phyloP scores from a whole-genome alignment of 1,140 invertebrate species.

The Drosophila pseudoananassae region DNA sequence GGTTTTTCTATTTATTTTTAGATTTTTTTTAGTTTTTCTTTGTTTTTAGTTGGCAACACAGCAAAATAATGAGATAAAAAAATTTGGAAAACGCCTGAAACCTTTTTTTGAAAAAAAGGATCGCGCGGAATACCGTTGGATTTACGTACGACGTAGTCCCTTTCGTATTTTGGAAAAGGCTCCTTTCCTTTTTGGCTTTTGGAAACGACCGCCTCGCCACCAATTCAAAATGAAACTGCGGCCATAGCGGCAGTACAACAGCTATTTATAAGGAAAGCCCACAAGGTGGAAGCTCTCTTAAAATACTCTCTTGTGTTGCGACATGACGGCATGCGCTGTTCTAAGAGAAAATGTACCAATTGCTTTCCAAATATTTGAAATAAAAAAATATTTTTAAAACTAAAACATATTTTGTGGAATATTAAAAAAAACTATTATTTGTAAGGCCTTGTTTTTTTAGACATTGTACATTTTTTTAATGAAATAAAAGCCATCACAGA shows the following conservation, averaged over 20 bases:
- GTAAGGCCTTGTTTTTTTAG: too few relatives aligned
- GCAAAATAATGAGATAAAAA: conserved; percentile 3
- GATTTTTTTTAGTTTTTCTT: not conserved
- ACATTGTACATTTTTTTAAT: too few relatives aligned
- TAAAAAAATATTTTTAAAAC: too few relatives aligned
- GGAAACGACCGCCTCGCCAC: not conserved
- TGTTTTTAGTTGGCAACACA: not conserved
- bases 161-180: not conserved
- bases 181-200: not conserved
- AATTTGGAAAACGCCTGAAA: not conserved
- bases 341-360: not conserved
- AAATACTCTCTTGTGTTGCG: not conserved
- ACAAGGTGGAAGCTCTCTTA: not conserved
- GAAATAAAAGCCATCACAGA: too few relatives aligned
- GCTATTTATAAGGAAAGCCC: conserved; percentile 1
- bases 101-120: not conserved
- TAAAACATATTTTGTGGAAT: too few relatives aligned
- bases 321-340: not conserved
- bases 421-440: too few relatives aligned
- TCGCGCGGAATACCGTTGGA: not conserved
- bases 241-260: not conserved
- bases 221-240: not conserved
- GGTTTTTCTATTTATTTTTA: not conserved
- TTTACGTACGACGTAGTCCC: not conserved
- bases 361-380: too few relatives aligned